A percentile compares a stretch with the other conserved stretches of the same genome.
Evolutionary conservation across 2,797 vertebrate species (phyloP).

Genomic region (Delichon dasypus): DNA sequence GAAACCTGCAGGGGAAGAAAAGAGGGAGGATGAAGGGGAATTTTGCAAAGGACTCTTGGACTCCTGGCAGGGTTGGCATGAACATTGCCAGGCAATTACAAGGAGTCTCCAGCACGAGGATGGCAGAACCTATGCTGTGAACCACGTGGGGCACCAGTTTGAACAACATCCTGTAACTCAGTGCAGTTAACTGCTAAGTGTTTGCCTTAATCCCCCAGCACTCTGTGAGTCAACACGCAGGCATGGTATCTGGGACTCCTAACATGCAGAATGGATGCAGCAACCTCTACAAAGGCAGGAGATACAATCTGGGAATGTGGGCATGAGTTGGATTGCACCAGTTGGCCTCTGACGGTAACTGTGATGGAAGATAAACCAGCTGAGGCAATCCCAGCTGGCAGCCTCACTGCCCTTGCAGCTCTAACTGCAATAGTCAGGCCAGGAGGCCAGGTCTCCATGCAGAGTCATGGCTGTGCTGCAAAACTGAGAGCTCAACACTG

Average conservation of each 20-base stretch:
- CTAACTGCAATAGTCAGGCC: neutral
- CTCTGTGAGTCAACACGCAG: neutral
- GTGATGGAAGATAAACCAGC: neutral
- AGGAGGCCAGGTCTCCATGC: neutral
- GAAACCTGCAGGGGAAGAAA: constrained; percentile 74
- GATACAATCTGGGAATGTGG: neutral
- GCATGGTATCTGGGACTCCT: neutral
- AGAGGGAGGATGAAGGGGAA: neutral
- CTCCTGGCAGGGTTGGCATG: neutral
- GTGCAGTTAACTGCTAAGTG: neutral
- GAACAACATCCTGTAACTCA: neutral
- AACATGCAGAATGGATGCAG: neutral
- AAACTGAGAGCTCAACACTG: neutral
- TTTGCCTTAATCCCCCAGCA: neutral
- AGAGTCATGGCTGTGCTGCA: neutral
- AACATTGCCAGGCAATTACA: neutral
- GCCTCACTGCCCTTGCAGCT: neutral
- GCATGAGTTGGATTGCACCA: neutral
- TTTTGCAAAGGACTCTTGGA: neutral
- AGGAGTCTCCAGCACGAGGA: neutral
- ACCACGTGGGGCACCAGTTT: neutral
- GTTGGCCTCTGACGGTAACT: neutral
- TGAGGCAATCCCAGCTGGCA: neutral
- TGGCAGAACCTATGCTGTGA: neutral
- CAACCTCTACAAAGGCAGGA: neutral